Evolutionary conservation across 2,888 invertebrate genomes (phyloP).

Genomic region (Serrognathus titanus): DNA sequence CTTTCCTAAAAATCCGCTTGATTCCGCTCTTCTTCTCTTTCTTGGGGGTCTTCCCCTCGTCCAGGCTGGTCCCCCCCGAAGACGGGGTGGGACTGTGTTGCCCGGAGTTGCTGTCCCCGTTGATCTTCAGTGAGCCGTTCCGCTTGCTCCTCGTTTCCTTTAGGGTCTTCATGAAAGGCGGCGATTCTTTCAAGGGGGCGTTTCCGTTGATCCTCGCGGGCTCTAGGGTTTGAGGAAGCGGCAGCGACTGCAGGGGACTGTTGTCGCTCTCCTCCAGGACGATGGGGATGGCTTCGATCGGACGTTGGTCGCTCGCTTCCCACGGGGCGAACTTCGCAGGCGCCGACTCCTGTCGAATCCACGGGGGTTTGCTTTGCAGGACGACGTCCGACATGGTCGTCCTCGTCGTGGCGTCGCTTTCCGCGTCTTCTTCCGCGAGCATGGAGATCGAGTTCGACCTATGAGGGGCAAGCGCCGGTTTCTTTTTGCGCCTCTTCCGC

Average conservation of each 20-base stretch:
- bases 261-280: slow-evolving; percentile 46
- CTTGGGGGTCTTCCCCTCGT: slow-evolving; percentile 38
- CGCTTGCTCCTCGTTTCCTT: slow-evolving; percentile 44
- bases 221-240: slow-evolving; percentile 22
- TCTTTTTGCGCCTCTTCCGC: slow-evolving; percentile 37
- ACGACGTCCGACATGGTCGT: slow-evolving; percentile 16
- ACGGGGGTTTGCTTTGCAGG: slow-evolving; percentile 20
- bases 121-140: slow-evolving; percentile 24
- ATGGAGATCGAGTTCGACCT: slow-evolving; percentile 35
- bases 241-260: slow-evolving; percentile 38
- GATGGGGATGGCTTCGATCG: slow-evolving; percentile 41
- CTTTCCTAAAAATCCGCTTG: slow-evolving; percentile 74
- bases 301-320: slow-evolving; percentile 24
- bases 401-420: slow-evolving; percentile 18
- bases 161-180: slow-evolving; percentile 50
- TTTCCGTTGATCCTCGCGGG: slow-evolving; percentile 20
- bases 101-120: slow-evolving; percentile 19
- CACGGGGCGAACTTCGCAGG: slow-evolving; percentile 27
- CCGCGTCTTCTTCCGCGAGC: slow-evolving; percentile 24
- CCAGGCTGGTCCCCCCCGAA: slow-evolving; percentile 29
- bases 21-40: slow-evolving; percentile 63
- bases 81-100: slow-evolving; percentile 26
- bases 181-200: too few relatives aligned
- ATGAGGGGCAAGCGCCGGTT: background rate
- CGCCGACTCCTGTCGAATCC: slow-evolving; percentile 28